Evolutionary conservation across 2,888 invertebrate genomes (phyloP).

Genomic region (Nezara viridula): DNA sequence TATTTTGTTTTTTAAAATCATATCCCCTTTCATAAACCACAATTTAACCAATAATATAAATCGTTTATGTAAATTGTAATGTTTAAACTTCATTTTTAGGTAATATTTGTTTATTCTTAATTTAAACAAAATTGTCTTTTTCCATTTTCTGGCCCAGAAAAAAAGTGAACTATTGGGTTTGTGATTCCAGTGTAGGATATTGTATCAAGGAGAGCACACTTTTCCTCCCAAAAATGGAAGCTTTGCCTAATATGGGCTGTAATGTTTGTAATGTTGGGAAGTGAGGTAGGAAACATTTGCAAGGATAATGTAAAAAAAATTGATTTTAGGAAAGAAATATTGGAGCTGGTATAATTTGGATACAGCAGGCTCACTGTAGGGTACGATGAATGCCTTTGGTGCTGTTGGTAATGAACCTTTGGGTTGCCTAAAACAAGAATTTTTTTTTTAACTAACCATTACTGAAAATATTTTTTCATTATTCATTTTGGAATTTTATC

Average conservation of each 20-base stretch:
- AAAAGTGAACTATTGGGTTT: constrained; percentile 30
- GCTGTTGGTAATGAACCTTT: constrained; percentile 46
- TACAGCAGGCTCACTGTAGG: constrained; percentile 43
- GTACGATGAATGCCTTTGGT: constrained; percentile 44
- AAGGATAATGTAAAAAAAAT: constrained; percentile 31
- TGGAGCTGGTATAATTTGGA: constrained; percentile 38
- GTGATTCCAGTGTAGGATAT: constrained; percentile 34
- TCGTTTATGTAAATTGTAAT: constrained; percentile 25
- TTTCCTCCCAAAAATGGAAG: not conserved
- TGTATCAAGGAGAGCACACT: not conserved
- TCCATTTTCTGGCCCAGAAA: constrained; percentile 20
- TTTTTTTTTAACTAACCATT: constrained; percentile 10
- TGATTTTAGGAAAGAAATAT: constrained; percentile 46
- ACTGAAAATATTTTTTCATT: not conserved
- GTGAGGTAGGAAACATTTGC: constrained; percentile 24
- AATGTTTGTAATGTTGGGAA: constrained; percentile 41
- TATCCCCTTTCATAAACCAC: not conserved
- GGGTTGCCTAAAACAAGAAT: constrained; percentile 37
- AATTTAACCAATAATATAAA: constrained; percentile 33
- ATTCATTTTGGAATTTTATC: not conserved
- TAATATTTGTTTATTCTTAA: not conserved
- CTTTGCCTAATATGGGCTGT: constrained; percentile 13
- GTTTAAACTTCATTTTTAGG: constrained; percentile 41
- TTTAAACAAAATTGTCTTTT: constrained; percentile 23
- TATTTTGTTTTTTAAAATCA: not conserved